phyloP scores from a whole-genome alignment of 2,888 invertebrate genomes.

The Villa cingulata region DNA sequence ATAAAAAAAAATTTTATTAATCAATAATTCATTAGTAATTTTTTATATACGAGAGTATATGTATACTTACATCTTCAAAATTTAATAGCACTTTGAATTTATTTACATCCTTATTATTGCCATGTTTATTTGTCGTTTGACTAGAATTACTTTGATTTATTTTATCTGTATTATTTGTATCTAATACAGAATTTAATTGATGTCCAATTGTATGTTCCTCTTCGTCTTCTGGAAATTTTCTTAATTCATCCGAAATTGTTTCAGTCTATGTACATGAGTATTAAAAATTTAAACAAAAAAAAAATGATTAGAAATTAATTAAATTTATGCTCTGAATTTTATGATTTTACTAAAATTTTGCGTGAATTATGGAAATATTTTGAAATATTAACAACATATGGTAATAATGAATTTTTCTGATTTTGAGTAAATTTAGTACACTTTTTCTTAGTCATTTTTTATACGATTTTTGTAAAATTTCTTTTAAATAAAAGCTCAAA shows the following conservation, averaged over 20 bases:
- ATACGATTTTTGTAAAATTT: too few species aligned
- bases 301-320: not conserved
- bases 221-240: conserved; percentile 31
- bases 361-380: too few species aligned
- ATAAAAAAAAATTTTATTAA: not conserved
- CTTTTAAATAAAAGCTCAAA: too few species aligned
- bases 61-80: conserved; percentile 35
- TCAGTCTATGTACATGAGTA: conserved; percentile 21
- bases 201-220: conserved; percentile 28
- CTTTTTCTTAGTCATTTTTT: too few species aligned
- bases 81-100: conserved; percentile 30
- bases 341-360: not conserved
- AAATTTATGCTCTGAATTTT: too few species aligned
- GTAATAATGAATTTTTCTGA: too few species aligned
- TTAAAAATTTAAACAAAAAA: not conserved
- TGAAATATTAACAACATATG: too few species aligned
- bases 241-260: conserved; percentile 21
- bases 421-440: too few species aligned
- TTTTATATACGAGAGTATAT: not conserved
- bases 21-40: not conserved
- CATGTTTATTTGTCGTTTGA: conserved; percentile 10
- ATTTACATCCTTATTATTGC: conserved; percentile 13
- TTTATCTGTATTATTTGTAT: conserved; percentile 1
- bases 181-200: conserved; percentile 18
- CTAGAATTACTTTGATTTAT: conserved; percentile 3